Conservation (phyloP, 2,797 vertebrate genomes). For the Tenualosa thibaudeaui region DNA sequence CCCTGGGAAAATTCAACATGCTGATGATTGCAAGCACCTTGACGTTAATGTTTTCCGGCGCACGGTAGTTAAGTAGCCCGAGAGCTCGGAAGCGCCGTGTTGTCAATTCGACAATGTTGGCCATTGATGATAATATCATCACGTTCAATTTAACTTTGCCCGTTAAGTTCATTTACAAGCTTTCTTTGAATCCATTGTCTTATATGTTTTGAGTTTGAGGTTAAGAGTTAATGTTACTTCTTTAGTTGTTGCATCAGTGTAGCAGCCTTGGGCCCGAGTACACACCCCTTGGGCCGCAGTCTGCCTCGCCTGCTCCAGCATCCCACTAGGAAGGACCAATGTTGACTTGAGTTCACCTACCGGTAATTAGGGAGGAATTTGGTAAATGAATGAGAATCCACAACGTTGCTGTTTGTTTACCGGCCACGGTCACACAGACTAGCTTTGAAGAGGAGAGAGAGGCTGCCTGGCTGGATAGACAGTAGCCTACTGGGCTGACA, state of each 20-base stretch:
- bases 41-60: neutral
- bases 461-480: too few relatives aligned
- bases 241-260: neutral
- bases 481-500: too few relatives aligned
- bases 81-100: neutral
- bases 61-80: neutral
- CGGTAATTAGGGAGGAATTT: neutral
- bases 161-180: neutral
- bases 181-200: neutral
- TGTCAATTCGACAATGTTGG: neutral
- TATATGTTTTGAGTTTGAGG: neutral
- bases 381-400: neutral
- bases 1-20: neutral
- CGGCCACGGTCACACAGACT: neutral
- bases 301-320: too few relatives aligned
- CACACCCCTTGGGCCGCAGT: too few relatives aligned
- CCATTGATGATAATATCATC: neutral
- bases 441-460: neutral
- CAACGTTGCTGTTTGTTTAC: neutral
- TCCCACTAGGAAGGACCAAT: neutral
- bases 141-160: neutral
- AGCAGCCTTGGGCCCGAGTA: neutral
- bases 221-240: neutral
- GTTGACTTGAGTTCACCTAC: neutral
- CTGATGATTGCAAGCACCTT: neutral